These are phyloP conservation scores for Gorsachius magnificus DNA, from an alignment of 2,797 vertebrate genomes.

Conservation along the genomic window DNA sequence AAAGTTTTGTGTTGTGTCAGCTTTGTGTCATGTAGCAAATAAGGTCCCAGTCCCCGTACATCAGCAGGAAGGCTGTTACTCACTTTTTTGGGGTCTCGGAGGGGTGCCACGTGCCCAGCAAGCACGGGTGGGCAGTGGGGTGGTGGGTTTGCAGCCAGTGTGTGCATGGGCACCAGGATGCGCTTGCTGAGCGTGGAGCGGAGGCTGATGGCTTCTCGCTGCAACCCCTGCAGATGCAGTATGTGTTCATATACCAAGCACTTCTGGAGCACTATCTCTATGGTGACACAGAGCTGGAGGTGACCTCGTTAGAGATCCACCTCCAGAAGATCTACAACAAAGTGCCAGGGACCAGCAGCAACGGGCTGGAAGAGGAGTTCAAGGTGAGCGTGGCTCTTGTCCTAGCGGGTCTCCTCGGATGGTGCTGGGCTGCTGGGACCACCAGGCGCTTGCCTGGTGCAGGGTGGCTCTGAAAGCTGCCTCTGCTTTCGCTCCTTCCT, in stretches of 20 bases:
- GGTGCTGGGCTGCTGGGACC: not conserved
- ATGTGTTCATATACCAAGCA: conserved; percentile 98
- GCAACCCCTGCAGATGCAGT: conserved; percentile 89
- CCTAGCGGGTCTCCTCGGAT: not conserved
- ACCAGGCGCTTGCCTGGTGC: rapidly evolving
- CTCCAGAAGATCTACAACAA: conserved; percentile 95
- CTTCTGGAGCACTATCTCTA: conserved; percentile 97
- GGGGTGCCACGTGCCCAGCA: rapidly evolving
- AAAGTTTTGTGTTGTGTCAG: not conserved
- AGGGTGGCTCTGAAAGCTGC: not conserved
- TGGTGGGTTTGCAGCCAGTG: not conserved
- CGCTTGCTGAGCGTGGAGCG: rapidly evolving
- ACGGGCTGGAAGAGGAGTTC: conserved; percentile 95
- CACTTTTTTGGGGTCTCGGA: not conserved
- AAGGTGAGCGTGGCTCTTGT: conserved; percentile 80
- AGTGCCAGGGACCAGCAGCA: conserved; percentile 89
- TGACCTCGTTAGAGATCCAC: conserved; percentile 95
- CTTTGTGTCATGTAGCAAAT: not conserved
- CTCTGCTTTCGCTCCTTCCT: not conserved
- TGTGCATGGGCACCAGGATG: rapidly evolving
- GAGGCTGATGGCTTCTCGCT: not conserved
- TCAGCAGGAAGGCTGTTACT: not conserved
- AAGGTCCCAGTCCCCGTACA: not conserved
- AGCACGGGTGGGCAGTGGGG: not conserved
- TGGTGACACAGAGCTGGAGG: conserved; percentile 96